Percentiles rank a stretch among this genome's conserved stretches.
These are phyloP conservation scores for Sinopyrophorus schimmeli DNA, from an alignment of 2,888 invertebrate genomes.

Conservation along the genomic window DNA sequence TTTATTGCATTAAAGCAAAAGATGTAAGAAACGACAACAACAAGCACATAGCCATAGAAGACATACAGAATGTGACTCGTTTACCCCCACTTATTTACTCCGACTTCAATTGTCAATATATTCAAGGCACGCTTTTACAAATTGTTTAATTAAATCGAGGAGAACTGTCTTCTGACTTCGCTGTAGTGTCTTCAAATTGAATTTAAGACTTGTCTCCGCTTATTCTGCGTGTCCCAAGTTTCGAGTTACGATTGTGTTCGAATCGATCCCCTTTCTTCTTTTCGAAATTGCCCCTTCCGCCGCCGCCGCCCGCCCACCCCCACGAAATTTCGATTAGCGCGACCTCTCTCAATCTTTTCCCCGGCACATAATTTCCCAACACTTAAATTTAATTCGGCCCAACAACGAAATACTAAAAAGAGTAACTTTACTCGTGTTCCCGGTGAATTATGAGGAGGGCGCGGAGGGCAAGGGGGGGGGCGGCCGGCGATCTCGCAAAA, in stretches of 20 bases:
- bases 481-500: not conserved
- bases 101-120: conserved; percentile 50
- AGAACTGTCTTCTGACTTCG: conserved; percentile 39
- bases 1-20: too few relatives aligned
- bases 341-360: conserved; percentile 1
- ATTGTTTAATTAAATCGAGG: conserved; percentile 55
- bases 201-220: conserved; percentile 45
- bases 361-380: not conserved
- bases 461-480: too few relatives aligned
- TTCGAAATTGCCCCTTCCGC: conserved; percentile 6
- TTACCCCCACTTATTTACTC: conserved; percentile 38
- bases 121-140: conserved; percentile 55
- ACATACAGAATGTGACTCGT: conserved; percentile 15
- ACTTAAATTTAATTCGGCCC: conserved; percentile 8
- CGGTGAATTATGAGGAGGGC: conserved; percentile 9
- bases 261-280: conserved; percentile 15
- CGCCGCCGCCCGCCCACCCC: not conserved
- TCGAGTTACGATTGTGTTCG: conserved; percentile 16
- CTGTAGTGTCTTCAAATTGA: conserved; percentile 45
- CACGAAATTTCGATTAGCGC: not conserved
- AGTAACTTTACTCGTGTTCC: conserved; percentile 8
- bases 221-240: conserved; percentile 28
- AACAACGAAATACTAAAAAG: conserved; percentile 3
- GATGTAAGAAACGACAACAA: too few relatives aligned
- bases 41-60: too few relatives aligned